Base-by-base conservation (phyloP, 1,140 invertebrate species). In the Venustaconcha ellipsiformis region DNA sequence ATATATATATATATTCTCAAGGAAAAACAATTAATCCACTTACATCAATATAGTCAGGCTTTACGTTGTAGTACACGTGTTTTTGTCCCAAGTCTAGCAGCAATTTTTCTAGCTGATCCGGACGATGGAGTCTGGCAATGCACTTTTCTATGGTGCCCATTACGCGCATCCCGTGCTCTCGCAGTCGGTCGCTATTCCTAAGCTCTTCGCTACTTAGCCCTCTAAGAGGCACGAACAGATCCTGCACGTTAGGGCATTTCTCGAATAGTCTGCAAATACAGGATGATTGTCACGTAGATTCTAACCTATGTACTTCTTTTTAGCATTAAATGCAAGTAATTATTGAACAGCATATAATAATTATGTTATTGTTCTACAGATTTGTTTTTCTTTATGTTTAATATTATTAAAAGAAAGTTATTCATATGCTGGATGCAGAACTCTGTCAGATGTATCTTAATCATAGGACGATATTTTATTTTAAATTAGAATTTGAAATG, bases 91-190 rank as follows among this genome's bases (percentile, higher is more conserved):
- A 82, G 37, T 92, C 91, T 64, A 82, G 80, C 20, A 92, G 84
- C 26, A 92, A 81, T 11, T 89, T 84, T 56, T 91, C 88, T 74
- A 92, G 82, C 81, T 92, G 92, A 57, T 91, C 90, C 1, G 90
- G 89, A 74, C 92, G 90, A 30, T 92, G 85, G 1, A 92, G 79
- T 67, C 92, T 82, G 11, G 91, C 86, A 1, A 92, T 89, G 17
- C 90, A 90, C 78, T 92, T 92, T 78, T 92, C 91, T 2, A 92
- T 91, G 75, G 92, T 92, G 13, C 90, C 90, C 91, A 92, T 92
- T 55, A 92, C 92, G 67, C 91, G 88, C 8, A 92, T 85, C 2
- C 90, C 92, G 78, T 92, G 92, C 12, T 90, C 89, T 58, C 90
- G 83, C 0, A 92, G 82, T 74, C 91, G 90, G 76, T 89, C 90